Evolutionary conservation across 2,888 invertebrate species (phyloP).

Genomic region (Cantharis rustica): DNA sequence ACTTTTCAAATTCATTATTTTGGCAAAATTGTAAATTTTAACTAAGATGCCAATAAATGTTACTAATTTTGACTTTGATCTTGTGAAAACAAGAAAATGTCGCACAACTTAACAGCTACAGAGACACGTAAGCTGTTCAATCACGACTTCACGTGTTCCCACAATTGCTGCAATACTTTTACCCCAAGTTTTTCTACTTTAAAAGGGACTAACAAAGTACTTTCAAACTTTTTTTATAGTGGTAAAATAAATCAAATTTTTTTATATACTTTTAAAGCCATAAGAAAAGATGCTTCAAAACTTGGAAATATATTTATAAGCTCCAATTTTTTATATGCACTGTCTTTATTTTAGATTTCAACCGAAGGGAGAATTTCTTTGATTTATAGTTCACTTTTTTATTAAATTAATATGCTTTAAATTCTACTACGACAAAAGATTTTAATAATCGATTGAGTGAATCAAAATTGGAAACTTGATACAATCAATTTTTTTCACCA

Average conservation of each 20-base stretch:
- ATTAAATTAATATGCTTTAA: background rate
- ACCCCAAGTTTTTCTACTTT: background rate
- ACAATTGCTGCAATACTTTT: background rate
- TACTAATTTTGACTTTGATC: background rate
- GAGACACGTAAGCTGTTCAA: background rate
- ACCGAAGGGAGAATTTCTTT: background rate
- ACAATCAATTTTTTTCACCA: too few species aligned
- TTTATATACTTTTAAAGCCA: background rate
- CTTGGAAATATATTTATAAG: background rate
- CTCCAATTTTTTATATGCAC: background rate
- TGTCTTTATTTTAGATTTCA: background rate
- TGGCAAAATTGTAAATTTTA: background rate
- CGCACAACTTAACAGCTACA: background rate
- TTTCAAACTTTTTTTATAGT: background rate
- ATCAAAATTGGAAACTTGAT: too few species aligned
- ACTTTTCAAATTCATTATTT: background rate
- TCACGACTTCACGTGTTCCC: background rate
- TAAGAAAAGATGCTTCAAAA: background rate
- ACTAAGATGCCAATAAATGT: background rate
- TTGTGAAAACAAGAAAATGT: background rate
- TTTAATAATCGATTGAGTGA: background rate
- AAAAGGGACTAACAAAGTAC: background rate
- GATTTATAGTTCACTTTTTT: background rate
- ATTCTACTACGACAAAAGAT: background rate
- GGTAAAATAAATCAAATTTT: background rate